Conservation (phyloP, 53 echinoderm and acorn worm genomes). For the Paracentrotus lividus region DNA sequence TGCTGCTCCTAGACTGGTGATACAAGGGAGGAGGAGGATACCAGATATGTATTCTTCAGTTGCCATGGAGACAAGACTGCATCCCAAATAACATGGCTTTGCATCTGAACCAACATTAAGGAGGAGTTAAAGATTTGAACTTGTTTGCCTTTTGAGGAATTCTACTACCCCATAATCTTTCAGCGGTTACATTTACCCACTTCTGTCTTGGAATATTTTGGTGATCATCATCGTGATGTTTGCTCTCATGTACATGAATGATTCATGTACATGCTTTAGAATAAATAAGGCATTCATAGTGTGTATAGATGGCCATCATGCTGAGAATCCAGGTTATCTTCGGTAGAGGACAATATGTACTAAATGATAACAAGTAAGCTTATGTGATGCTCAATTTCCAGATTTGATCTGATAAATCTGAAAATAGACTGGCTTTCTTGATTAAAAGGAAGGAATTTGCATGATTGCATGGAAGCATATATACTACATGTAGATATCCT, state of each 20-base stretch:
- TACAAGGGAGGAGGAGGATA: neutral
- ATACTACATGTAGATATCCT: too few species aligned
- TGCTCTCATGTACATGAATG: neutral
- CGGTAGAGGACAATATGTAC: neutral
- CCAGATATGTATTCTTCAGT: neutral
- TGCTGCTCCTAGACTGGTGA: neutral
- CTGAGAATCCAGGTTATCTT: neutral
- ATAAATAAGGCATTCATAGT: too few species aligned
- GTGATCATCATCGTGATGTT: neutral
- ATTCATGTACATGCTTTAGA: neutral
- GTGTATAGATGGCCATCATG: neutral
- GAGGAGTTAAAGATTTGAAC: neutral
- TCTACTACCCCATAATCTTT: neutral
- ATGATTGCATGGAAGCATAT: neutral
- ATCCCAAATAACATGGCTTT: neutral
- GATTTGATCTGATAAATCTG: neutral
- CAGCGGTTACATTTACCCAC: neutral
- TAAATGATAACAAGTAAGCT: neutral
- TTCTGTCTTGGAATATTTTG: neutral
- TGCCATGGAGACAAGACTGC: constrained; percentile 26
- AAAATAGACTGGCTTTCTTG: neutral
- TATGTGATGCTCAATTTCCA: neutral
- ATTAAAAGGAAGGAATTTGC: neutral
- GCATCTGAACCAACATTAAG: neutral
- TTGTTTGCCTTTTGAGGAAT: neutral